Evolutionary conservation across 2,113 vertebrate genomes (phyloP).

Genomic region (Pelobates fuscus): DNA sequence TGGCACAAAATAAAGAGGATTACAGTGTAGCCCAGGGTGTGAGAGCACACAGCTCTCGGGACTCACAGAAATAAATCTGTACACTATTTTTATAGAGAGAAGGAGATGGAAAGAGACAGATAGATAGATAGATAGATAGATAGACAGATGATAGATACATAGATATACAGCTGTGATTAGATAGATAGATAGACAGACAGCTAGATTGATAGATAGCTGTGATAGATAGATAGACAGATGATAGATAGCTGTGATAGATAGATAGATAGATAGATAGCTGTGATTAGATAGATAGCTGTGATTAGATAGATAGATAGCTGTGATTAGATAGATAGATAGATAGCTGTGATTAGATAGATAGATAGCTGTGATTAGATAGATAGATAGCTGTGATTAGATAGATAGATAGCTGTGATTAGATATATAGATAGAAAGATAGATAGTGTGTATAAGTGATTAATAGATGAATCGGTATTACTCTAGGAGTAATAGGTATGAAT

Average conservation of each 20-base stretch:
- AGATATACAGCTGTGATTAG: background rate
- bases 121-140: no score
- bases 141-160: no score
- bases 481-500: no score
- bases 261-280: background rate
- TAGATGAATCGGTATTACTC: no score
- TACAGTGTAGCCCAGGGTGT: constrained; percentile 23
- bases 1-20: constrained; percentile 28
- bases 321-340: constrained; percentile 3
- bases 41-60: constrained; percentile 5
- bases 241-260: background rate
- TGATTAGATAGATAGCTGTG: background rate
- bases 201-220: background rate
- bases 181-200: background rate
- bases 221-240: no score
- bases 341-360: background rate
- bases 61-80: background rate
- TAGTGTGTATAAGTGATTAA: no score
- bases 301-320: background rate
- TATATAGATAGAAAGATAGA: background rate
- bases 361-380: background rate
- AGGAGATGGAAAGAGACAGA: background rate
- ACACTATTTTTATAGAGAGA: background rate
- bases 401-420: background rate
- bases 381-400: background rate